Conservation (phyloP, 1,140 invertebrate species). For the Anastatus disparis region DNA sequence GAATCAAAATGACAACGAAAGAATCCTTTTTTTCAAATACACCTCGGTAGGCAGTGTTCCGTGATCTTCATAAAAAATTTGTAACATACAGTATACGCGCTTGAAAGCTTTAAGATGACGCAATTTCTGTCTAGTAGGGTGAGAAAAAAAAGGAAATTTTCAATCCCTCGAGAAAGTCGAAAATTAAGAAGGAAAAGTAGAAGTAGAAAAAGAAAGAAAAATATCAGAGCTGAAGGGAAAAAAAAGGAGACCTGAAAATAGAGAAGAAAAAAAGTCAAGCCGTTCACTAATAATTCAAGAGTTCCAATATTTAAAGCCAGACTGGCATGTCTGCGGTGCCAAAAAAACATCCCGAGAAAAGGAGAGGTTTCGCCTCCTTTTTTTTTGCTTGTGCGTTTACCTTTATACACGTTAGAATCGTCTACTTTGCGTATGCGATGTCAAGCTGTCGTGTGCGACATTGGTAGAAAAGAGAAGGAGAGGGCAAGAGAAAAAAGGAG, state of each 20-base stretch:
- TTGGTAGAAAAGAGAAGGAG: no score
- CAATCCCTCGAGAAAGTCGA: background rate
- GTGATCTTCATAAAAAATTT: slow-evolving; percentile 20
- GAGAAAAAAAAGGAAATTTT: background rate
- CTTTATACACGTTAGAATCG: background rate
- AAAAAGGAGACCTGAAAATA: no score
- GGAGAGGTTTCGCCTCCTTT: background rate
- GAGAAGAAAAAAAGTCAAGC: slow-evolving; percentile 17
- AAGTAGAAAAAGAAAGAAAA: background rate
- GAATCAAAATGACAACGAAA: background rate
- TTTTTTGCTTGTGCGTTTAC: no score
- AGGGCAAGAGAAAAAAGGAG: no score
- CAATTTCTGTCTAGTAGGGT: background rate
- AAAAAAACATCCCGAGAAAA: background rate
- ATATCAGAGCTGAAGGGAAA: no score
- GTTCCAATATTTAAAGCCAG: slow-evolving; percentile 18
- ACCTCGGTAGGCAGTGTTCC: no score
- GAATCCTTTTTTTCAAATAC: background rate
- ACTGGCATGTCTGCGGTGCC: no score
- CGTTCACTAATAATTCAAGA: slow-evolving; percentile 21
- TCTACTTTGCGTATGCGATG: background rate
- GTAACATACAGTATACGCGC: background rate
- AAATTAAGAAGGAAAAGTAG: slow-evolving; percentile 22
- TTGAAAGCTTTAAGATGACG: background rate
- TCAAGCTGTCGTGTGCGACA: background rate